These are phyloP conservation scores for Nomada hirtipes DNA, from an alignment of 2,888 invertebrate species.

Conservation along the genomic window DNA sequence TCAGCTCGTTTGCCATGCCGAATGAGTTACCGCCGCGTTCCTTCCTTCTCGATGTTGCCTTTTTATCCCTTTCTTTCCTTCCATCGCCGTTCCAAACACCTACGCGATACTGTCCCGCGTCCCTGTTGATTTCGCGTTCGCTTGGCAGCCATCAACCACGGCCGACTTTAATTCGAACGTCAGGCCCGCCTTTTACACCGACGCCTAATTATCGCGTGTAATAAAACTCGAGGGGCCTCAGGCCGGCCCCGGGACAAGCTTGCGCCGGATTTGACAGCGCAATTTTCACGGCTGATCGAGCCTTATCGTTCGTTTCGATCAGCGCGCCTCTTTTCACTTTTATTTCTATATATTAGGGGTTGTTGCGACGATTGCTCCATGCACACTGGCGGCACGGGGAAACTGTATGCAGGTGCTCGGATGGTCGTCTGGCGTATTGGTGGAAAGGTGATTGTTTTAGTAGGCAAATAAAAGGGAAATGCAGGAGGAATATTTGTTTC, in stretches of 20 bases:
- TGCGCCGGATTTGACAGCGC: constrained; percentile 33
- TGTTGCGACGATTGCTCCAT: too few species aligned
- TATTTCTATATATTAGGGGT: too few species aligned
- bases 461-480: too few species aligned
- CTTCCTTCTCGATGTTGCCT: constrained; percentile 47
- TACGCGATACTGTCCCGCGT: constrained; percentile 64
- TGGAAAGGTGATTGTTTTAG: too few species aligned
- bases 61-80: constrained; percentile 47
- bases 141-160: constrained; percentile 65
- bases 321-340: too few species aligned
- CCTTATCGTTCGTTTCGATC: neutral
- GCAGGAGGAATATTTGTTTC: too few species aligned
- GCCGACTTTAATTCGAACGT: constrained; percentile 68
- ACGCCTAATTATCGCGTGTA: constrained; percentile 50
- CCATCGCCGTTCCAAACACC: constrained; percentile 60
- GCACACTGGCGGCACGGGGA: too few species aligned
- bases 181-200: constrained; percentile 48
- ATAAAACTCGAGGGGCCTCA: constrained; percentile 24
- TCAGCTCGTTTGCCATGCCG: constrained; percentile 77
- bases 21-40: constrained; percentile 77
- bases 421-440: too few species aligned
- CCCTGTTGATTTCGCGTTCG: constrained; percentile 63
- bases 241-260: neutral
- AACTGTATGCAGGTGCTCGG: too few species aligned
- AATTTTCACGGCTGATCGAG: constrained; percentile 31